A percentile compares a stretch with the other conserved stretches of the same genome.
These are phyloP conservation scores for Halictus quadricinctus DNA, from an alignment of 2,888 invertebrate genomes.

Conservation along the genomic window DNA sequence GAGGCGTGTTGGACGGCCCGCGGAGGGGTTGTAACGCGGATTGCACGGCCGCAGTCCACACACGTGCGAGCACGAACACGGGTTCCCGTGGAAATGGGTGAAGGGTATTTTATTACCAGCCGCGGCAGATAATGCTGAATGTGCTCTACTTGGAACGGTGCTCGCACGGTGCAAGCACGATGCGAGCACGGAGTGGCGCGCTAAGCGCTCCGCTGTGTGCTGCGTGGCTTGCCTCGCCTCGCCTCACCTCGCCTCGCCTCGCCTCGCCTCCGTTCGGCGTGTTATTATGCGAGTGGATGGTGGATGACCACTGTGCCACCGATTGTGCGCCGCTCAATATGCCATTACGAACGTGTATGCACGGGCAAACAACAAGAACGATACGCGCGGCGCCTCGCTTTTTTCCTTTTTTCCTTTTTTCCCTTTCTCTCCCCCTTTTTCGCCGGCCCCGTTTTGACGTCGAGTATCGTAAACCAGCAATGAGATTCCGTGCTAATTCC, in stretches of 20 bases:
- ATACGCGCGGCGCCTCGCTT: background rate
- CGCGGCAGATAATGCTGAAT: conserved; percentile 64
- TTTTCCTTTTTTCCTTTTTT: background rate
- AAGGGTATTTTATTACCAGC: conserved; percentile 71
- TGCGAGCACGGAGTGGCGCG: background rate
- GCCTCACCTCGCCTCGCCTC: background rate
- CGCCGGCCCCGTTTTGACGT: background rate
- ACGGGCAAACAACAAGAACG: background rate
- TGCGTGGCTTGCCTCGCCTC: background rate
- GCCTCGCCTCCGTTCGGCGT: background rate
- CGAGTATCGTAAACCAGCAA: conserved; percentile 1
- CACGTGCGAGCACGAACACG: conserved; percentile 21
- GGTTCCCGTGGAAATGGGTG: conserved; percentile 42
- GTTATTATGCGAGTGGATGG: conserved; percentile 52
- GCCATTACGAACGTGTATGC: conserved; percentile 24
- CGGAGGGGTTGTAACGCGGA: conserved; percentile 56
- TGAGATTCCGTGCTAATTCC: conserved; percentile 1
- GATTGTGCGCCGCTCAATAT: conserved; percentile 53
- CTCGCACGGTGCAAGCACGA: background rate
- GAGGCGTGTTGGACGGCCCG: conserved; percentile 40
- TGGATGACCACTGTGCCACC: conserved; percentile 50
- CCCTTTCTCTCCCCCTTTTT: background rate
- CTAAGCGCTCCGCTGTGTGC: background rate
- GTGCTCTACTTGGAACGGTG: conserved; percentile 49
- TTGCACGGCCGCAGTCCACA: conserved; percentile 37